Conservation (phyloP, 1,140 invertebrate genomes). For the Bombus consobrinus region DNA sequence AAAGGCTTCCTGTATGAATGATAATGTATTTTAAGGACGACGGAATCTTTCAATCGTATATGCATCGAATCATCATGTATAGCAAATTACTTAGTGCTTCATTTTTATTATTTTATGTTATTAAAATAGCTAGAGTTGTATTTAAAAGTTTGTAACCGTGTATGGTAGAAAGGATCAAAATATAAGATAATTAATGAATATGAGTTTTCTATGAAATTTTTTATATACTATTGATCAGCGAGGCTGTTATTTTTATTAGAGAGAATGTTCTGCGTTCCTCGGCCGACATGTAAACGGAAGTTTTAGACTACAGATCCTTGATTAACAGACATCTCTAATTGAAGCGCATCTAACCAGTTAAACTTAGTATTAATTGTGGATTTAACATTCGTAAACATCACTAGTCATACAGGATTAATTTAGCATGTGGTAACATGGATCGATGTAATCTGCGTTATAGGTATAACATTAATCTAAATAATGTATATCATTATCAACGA, state of each 20-base stretch:
- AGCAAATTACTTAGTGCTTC: neutral
- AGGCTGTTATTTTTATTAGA: no score
- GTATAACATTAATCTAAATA: neutral
- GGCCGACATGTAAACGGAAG: no score
- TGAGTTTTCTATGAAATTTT: no score
- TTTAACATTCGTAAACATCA: neutral
- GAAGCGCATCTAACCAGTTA: neutral
- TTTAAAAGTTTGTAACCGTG: no score
- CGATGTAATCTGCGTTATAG: neutral
- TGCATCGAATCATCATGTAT: neutral
- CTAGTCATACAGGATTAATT: slow-evolving; percentile 8
- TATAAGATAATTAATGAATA: no score
- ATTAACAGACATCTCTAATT: no score
- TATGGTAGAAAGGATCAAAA: no score
- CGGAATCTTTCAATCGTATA: neutral
- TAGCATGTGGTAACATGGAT: neutral
- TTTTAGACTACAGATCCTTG: neutral
- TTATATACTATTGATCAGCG: no score
- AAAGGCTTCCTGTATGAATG: neutral
- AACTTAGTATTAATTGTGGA: slow-evolving; percentile 1
- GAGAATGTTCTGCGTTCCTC: no score
- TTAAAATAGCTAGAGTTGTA: no score
- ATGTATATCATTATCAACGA: neutral
- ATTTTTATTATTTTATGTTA: neutral
- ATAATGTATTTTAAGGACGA: neutral